phyloP scores from a whole-genome alignment of 2,113 vertebrate genomes.

The Hiodon alosoides region DNA sequence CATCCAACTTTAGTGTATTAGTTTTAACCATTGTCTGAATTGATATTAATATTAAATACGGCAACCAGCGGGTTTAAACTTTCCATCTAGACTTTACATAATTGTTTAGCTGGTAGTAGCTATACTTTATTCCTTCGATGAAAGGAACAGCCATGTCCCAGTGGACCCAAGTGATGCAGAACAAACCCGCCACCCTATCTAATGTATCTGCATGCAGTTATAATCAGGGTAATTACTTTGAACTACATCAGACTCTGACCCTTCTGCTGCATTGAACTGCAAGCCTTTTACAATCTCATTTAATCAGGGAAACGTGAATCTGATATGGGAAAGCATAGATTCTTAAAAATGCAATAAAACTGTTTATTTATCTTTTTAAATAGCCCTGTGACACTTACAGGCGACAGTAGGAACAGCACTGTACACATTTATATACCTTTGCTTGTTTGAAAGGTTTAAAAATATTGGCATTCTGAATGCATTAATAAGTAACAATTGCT shows the following conservation, averaged over 20 bases:
- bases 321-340: no score
- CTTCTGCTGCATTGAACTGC: not conserved
- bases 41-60: no score
- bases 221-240: constrained; percentile 54
- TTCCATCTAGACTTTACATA: constrained; percentile 6
- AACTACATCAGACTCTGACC: constrained; percentile 43
- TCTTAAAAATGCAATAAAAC: no score
- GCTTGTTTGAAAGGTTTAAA: no score
- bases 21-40: not conserved
- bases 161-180: constrained; percentile 38
- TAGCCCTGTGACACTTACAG: no score
- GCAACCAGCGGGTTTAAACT: not conserved
- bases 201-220: constrained; percentile 46
- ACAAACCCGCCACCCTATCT: constrained; percentile 39
- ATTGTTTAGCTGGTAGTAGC: not conserved
- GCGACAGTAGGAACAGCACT: no score
- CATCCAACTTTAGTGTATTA: not conserved
- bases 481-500: no score
- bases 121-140: not conserved
- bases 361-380: no score
- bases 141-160: constrained; percentile 23
- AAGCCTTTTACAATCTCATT: constrained; percentile 41
- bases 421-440: no score
- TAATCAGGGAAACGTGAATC: no score
- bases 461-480: no score